These are phyloP conservation scores for Anoplopoma fimbria DNA, from an alignment of 2,113 vertebrate species.

Conservation along the genomic window DNA sequence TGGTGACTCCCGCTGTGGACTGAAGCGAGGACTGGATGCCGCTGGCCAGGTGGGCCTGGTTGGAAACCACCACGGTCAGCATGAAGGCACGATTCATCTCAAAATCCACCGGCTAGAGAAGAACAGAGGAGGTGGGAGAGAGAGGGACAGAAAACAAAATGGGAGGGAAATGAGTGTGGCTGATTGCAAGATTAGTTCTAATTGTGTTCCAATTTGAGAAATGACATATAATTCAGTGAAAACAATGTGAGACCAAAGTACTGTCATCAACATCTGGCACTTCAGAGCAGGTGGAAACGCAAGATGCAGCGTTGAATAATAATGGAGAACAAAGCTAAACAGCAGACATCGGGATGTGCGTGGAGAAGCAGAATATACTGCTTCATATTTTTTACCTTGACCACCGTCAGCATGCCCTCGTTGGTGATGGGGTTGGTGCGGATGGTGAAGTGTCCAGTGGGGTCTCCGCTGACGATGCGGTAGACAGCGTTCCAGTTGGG, in stretches of 20 bases:
- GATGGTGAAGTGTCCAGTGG: conserved; percentile 92
- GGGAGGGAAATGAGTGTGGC: conserved; percentile 16
- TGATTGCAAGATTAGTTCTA: conserved; percentile 43
- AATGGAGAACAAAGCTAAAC: not conserved
- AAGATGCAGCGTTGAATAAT: conserved; percentile 32
- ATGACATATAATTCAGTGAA: conserved; percentile 48
- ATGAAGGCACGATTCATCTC: conserved; percentile 97
- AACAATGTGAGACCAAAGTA: conserved; percentile 48
- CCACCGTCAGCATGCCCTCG: conserved; percentile 95
- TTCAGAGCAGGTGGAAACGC: conserved; percentile 49
- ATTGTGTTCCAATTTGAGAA: conserved; percentile 50
- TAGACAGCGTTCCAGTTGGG: conserved; percentile 97
- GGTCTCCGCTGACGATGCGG: conserved; percentile 95
- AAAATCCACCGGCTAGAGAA: conserved; percentile 91
- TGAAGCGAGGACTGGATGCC: conserved; percentile 97
- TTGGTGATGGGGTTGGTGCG: conserved; percentile 95
- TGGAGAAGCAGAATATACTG: not conserved
- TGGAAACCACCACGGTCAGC: conserved; percentile 97
- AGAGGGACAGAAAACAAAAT: not conserved
- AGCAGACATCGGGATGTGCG: not conserved
- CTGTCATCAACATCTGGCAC: conserved; percentile 62
- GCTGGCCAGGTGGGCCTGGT: conserved; percentile 94
- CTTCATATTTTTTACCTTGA: conserved; percentile 88
- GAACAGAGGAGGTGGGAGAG: not conserved
- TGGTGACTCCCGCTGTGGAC: conserved; percentile 96